phyloP scores from a whole-genome alignment of 2,797 vertebrate species.

The Micrastur ruficollis region DNA sequence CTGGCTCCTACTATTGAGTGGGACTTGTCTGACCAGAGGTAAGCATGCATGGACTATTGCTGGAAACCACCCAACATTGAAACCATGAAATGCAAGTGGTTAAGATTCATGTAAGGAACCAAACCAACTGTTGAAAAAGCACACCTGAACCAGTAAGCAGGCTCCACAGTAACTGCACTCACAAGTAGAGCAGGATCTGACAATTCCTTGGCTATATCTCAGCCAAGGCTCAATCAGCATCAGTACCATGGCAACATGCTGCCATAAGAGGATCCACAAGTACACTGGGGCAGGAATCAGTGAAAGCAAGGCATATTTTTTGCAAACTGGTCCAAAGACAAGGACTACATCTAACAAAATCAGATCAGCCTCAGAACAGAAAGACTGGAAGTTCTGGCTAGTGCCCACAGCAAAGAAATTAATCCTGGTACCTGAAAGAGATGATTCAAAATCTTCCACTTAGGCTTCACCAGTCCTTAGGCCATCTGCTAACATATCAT shows the following conservation, averaged over 20 bases:
- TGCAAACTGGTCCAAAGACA: not conserved
- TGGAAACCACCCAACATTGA: not conserved
- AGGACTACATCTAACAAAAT: not conserved
- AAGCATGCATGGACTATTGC: rapidly evolving
- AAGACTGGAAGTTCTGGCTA: not conserved
- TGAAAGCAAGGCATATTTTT: not conserved
- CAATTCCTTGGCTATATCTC: not conserved
- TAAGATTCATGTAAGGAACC: not conserved
- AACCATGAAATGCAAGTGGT: not conserved
- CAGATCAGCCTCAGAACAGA: not conserved
- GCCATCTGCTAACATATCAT: not conserved
- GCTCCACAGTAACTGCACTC: not conserved
- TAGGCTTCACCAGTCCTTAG: not conserved
- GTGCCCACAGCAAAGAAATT: not conserved
- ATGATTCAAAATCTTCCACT: not conserved
- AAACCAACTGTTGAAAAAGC: not conserved
- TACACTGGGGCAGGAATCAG: not conserved
- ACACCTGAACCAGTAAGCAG: not conserved
- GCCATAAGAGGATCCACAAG: not conserved
- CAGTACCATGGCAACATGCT: not conserved
- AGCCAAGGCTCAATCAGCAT: not conserved
- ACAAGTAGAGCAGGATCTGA: not conserved
- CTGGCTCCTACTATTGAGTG: not conserved
- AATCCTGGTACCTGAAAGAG: not conserved
- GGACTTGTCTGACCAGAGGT: not conserved